Evolutionary conservation across 1,140 invertebrate genomes (phyloP).

Genomic region (Alviniconcha marisindica): DNA sequence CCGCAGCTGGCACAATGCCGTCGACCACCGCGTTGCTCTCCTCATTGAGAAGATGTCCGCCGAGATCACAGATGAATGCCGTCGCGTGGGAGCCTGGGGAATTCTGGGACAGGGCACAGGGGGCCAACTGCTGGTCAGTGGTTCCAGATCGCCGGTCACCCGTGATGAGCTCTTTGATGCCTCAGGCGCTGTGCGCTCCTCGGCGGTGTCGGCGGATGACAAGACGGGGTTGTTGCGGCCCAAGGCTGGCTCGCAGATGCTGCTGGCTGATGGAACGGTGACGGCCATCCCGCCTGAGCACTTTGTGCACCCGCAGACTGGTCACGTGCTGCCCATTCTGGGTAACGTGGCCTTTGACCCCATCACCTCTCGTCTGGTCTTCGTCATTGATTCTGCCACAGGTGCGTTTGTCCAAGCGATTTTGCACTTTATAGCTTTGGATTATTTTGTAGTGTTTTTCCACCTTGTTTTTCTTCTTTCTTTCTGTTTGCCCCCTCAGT

Average conservation of each 20-base stretch:
- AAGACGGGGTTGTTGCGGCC: conserved; percentile 65
- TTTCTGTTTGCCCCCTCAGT: no score
- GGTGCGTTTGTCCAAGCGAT: no score
- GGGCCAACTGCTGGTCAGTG: conserved; percentile 57
- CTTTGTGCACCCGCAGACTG: conserved; percentile 72
- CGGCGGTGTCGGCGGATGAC: conserved; percentile 47
- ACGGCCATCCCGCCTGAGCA: conserved; percentile 57
- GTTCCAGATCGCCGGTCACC: conserved; percentile 57
- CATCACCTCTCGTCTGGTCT: conserved; percentile 64
- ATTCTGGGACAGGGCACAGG: conserved; percentile 69
- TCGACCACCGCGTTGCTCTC: conserved; percentile 56
- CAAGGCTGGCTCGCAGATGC: conserved; percentile 61
- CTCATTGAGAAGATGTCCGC: conserved; percentile 66
- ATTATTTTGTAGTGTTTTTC: no score
- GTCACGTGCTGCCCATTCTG: conserved; percentile 66
- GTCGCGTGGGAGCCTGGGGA: conserved; percentile 68
- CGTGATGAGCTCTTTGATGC: conserved; percentile 63
- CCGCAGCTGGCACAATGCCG: conserved; percentile 52
- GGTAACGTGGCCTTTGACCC: conserved; percentile 71
- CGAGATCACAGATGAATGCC: conserved; percentile 60
- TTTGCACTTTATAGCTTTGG: no score
- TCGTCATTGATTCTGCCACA: conserved; percentile 70
- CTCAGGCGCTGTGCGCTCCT: neutral
- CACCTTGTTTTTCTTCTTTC: no score
- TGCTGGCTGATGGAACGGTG: conserved; percentile 60